Evolutionary conservation across 1,140 invertebrate genomes (phyloP).

Genomic region (Euwallacea fornicatus): DNA sequence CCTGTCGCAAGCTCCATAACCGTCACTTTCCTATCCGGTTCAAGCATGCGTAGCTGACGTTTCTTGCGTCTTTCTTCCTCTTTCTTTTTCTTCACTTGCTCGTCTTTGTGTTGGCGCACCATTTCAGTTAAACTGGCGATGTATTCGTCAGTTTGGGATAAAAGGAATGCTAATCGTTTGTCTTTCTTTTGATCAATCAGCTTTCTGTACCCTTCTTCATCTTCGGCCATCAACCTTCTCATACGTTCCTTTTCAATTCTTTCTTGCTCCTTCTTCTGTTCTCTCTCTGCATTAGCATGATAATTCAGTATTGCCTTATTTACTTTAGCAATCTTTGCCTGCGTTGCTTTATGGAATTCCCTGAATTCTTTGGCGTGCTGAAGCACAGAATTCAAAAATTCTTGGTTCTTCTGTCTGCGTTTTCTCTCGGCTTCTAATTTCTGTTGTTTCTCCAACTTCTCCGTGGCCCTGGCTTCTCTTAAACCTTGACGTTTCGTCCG

Average conservation of each 20-base stretch:
- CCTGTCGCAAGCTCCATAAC: conserved; percentile 89
- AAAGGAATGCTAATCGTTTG: conserved; percentile 95
- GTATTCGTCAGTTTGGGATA: conserved; percentile 98
- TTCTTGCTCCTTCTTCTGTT: conserved; percentile 99
- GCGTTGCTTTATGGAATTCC: conserved; percentile 87
- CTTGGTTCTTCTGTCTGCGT: conserved; percentile 92
- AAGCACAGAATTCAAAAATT: conserved; percentile 94
- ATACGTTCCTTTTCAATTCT: conserved; percentile 98
- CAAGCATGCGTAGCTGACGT: conserved; percentile 41
- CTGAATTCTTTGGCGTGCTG: conserved; percentile 98
- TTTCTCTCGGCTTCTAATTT: conserved; percentile 96
- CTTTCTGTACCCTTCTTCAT: conserved; percentile 93
- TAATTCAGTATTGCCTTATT: conserved; percentile 96
- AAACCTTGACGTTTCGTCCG: conserved; percentile 90
- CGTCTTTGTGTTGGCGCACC: conserved; percentile 92
- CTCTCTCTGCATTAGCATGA: conserved; percentile 96
- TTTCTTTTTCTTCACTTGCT: conserved; percentile 81
- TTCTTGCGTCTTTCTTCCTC: conserved; percentile 80
- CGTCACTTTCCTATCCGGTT: conserved; percentile 52
- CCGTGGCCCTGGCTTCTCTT: conserved; percentile 94
- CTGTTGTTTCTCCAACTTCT: conserved; percentile 99
- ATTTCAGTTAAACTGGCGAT: conserved; percentile 95
- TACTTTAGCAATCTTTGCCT: conserved; percentile 81
- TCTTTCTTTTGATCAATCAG: conserved; percentile 99
- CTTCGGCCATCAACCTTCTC: conserved; percentile 91